phyloP scores from a whole-genome alignment of 2,888 invertebrate species.

The Callyntrura guangdongensis region DNA sequence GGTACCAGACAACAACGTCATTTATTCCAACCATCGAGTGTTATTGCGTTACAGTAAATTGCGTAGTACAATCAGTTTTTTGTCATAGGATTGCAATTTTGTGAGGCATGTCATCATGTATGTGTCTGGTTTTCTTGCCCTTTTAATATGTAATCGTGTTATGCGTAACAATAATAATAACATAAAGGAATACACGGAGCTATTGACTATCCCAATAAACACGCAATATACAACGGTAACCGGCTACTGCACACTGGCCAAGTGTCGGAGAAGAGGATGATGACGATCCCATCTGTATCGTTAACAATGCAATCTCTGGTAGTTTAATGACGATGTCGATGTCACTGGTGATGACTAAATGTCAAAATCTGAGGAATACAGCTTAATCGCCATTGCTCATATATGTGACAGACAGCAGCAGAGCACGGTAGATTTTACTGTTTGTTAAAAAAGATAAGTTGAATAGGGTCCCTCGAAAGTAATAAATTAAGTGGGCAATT shows the following conservation, averaged over 20 bases:
- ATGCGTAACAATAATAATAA: neutral
- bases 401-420: too few species aligned
- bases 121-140: neutral
- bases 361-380: slow-evolving; percentile 31
- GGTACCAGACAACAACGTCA: neutral
- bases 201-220: too few species aligned
- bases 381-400: too few species aligned
- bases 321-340: too few species aligned
- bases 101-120: neutral
- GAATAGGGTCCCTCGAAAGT: too few species aligned
- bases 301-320: too few species aligned
- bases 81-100: neutral
- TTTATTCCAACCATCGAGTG: slow-evolving; percentile 33
- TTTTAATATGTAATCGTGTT: neutral
- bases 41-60: slow-evolving; percentile 20
- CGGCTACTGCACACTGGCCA: neutral
- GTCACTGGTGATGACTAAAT: neutral
- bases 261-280: neutral
- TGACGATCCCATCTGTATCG: neutral
- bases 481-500: slow-evolving; percentile 42
- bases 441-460: too few species aligned
- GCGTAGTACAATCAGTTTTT: too few species aligned
- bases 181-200: neutral
- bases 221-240: too few species aligned
- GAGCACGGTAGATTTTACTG: too few species aligned